These are phyloP conservation scores for Philereme transversata DNA, from an alignment of 2,888 invertebrate genomes.

Conservation along the genomic window DNA sequence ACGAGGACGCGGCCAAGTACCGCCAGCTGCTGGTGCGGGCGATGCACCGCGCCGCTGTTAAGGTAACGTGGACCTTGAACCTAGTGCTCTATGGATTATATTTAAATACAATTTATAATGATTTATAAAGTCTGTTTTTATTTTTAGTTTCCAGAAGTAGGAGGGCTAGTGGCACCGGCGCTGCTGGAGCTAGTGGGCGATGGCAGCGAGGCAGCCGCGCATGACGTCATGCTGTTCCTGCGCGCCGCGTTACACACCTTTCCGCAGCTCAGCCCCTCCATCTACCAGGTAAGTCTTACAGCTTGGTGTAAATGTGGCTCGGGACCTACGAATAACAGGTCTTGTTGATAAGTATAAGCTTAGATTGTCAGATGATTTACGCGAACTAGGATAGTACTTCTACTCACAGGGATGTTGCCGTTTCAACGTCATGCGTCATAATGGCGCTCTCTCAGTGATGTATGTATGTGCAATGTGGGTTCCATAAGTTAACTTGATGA, in stretches of 20 bases:
- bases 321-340: too few species aligned
- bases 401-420: too few species aligned
- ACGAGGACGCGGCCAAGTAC: slow-evolving; percentile 93
- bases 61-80: slow-evolving; percentile 5
- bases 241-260: slow-evolving; percentile 98
- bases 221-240: slow-evolving; percentile 97
- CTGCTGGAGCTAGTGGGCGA: slow-evolving; percentile 96
- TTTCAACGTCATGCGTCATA: too few species aligned
- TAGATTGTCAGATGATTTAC: too few species aligned
- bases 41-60: neutral
- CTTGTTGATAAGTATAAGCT: too few species aligned
- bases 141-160: slow-evolving; percentile 94
- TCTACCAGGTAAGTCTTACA: slow-evolving; percentile 87
- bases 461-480: too few species aligned
- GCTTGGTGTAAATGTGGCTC: too few species aligned
- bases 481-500: too few species aligned
- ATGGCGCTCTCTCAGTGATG: too few species aligned
- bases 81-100: too few species aligned
- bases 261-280: slow-evolving; percentile 90
- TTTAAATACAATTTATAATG: too few species aligned
- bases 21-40: slow-evolving; percentile 2
- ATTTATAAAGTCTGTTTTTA: neutral
- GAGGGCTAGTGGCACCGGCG: slow-evolving; percentile 96
- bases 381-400: too few species aligned
- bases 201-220: slow-evolving; percentile 94